phyloP scores from a whole-genome alignment of 2,797 vertebrate species.

The Xiphorhynchus erythropygius region DNA sequence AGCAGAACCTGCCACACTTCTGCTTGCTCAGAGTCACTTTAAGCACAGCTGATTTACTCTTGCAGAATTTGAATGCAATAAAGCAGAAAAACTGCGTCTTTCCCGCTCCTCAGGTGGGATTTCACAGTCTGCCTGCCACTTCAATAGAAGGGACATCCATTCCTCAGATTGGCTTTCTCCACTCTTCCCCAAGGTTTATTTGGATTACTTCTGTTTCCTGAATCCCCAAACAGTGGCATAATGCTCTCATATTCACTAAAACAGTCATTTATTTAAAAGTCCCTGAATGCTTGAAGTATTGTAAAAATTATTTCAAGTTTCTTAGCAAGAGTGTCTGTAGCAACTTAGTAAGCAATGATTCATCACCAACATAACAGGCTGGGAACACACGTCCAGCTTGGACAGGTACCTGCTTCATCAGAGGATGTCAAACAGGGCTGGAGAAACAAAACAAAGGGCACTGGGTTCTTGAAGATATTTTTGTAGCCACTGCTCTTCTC shows the following conservation, averaged over 20 bases:
- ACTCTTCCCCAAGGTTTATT: constrained; percentile 1
- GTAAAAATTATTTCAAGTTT: constrained; percentile 13
- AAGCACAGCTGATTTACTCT: constrained; percentile 44
- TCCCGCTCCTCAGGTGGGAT: constrained; percentile 21
- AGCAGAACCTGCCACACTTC: background rate
- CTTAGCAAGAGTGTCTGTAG: background rate
- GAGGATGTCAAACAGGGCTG: background rate
- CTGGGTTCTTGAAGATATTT: background rate
- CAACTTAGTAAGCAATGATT: background rate
- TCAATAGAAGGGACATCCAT: constrained; percentile 20
- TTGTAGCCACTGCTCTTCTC: background rate
- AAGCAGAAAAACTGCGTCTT: background rate
- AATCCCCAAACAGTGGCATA: constrained; percentile 28
- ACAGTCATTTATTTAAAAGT: constrained; percentile 16
- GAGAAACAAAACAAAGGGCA: background rate
- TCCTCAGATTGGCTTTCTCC: background rate
- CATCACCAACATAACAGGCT: background rate
- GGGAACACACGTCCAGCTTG: background rate
- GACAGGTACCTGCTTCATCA: background rate
- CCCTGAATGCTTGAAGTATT: background rate
- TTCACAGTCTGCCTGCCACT: constrained; percentile 52
- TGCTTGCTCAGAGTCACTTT: constrained; percentile 10
- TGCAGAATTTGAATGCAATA: constrained; percentile 55
- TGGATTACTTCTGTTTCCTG: constrained; percentile 46
- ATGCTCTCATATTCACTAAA: background rate